Conservation (phyloP, 2,888 invertebrate species). For the Dynastes hyllus region DNA sequence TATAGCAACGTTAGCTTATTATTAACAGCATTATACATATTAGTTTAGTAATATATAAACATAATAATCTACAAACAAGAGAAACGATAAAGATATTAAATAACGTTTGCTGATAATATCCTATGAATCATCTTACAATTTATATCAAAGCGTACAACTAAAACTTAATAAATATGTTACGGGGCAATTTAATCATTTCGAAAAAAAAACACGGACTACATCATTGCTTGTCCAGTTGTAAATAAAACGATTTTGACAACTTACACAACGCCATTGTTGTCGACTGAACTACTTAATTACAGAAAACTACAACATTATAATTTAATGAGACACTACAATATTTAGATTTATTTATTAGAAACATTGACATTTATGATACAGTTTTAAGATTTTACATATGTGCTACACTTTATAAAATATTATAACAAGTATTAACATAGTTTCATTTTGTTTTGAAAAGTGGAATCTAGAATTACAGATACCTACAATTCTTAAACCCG, state of each 20-base stretch:
- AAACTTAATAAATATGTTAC: conserved; percentile 37
- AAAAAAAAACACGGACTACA: conserved; percentile 40
- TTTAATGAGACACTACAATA: too few species aligned
- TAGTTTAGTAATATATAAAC: conserved; percentile 42
- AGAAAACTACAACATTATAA: conserved; percentile 10
- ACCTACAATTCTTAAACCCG: too few species aligned
- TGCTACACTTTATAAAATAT: too few species aligned
- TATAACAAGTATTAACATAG: too few species aligned
- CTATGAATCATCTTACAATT: conserved; percentile 29
- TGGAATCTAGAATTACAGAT: too few species aligned
- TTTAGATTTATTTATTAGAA: too few species aligned
- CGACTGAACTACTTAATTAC: conserved; percentile 15
- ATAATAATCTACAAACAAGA: conserved; percentile 39
- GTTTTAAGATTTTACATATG: too few species aligned
- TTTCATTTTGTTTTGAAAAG: too few species aligned
- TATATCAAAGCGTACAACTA: conserved; percentile 24
- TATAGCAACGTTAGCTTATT: conserved; percentile 47
- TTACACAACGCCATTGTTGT: conserved; percentile 30
- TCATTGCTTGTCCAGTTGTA: conserved; percentile 46
- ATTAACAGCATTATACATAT: conserved; percentile 31
- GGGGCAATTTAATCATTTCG: conserved; percentile 37
- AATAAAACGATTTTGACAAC: conserved; percentile 51
- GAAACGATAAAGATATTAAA: conserved; percentile 21
- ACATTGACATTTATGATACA: too few species aligned
- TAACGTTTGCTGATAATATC: neutral